Conservation (phyloP, 1,140 invertebrate genomes). For the Lysiphlebus fabarum region DNA sequence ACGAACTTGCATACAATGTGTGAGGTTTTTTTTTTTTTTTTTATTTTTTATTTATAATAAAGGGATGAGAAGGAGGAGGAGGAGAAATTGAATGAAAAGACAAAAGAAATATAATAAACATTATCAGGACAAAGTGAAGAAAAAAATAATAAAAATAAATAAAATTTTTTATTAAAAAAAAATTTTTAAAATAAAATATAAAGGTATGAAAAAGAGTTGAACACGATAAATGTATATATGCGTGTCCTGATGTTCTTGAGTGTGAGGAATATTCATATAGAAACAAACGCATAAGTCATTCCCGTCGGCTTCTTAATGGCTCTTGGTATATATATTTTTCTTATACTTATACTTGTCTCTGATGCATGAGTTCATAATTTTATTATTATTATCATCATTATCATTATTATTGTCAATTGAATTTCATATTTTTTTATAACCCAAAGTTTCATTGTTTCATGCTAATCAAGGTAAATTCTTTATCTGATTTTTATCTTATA, state of each 20-base stretch:
- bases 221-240: too few relatives aligned
- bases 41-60: too few relatives aligned
- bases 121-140: background rate
- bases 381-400: background rate
- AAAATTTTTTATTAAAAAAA: slow-evolving; percentile 7
- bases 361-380: slow-evolving; percentile 14
- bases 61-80: too few relatives aligned
- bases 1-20: slow-evolving; percentile 17
- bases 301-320: slow-evolving; percentile 11
- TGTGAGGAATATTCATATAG: slow-evolving; percentile 7
- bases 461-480: too few relatives aligned
- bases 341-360: background rate
- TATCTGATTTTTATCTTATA: too few relatives aligned
- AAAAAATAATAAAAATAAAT: slow-evolving; percentile 3
- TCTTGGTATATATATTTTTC: slow-evolving; percentile 2
- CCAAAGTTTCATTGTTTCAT: too few relatives aligned
- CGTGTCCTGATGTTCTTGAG: too few relatives aligned
- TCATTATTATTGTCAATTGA: background rate
- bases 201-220: too few relatives aligned
- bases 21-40: background rate
- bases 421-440: too few relatives aligned
- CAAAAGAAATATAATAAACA: slow-evolving; percentile 4
- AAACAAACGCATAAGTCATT: slow-evolving; percentile 19
- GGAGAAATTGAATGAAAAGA: slow-evolving; percentile 15
- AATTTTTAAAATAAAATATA: too few relatives aligned